Conservation (phyloP, 2,888 invertebrate species). For the Psylliodes chrysocephalus region DNA sequence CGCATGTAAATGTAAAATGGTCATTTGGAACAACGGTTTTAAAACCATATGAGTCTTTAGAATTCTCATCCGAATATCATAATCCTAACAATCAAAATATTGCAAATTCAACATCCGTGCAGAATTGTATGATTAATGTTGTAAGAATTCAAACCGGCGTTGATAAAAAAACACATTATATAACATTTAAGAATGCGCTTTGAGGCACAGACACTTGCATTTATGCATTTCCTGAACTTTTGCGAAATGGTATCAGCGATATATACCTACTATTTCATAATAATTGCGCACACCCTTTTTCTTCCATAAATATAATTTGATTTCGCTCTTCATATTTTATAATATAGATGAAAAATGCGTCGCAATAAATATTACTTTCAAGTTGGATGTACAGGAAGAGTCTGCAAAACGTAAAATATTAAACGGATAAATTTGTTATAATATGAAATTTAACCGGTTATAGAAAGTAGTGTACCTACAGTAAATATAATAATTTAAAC, state of each 20-base stretch:
- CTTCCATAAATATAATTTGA: constrained; percentile 21
- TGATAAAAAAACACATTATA: constrained; percentile 2
- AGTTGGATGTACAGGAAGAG: not conserved
- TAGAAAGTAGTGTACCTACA: no score
- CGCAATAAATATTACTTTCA: not conserved
- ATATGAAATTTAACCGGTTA: no score
- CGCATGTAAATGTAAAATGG: no score
- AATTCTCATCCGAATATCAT: no score
- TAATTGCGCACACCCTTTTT: constrained; percentile 18
- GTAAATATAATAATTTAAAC: no score
- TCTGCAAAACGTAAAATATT: not conserved
- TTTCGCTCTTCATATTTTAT: constrained; percentile 2
- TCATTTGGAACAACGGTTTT: no score
- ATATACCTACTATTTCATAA: constrained; percentile 21
- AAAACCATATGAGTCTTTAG: no score
- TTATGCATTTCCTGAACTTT: constrained; percentile 22
- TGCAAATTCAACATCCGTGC: not conserved
- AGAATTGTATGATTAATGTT: not conserved
- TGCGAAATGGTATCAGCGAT: constrained; percentile 18
- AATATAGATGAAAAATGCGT: not conserved
- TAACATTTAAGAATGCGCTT: constrained; percentile 14
- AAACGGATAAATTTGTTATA: no score
- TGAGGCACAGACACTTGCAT: constrained; percentile 2
- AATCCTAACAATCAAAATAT: not conserved
- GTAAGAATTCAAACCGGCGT: not conserved